Percentiles rank a stretch among this genome's conserved stretches.
Conservation (phyloP, 2,888 invertebrate species). For the Prosapia bicincta region DNA sequence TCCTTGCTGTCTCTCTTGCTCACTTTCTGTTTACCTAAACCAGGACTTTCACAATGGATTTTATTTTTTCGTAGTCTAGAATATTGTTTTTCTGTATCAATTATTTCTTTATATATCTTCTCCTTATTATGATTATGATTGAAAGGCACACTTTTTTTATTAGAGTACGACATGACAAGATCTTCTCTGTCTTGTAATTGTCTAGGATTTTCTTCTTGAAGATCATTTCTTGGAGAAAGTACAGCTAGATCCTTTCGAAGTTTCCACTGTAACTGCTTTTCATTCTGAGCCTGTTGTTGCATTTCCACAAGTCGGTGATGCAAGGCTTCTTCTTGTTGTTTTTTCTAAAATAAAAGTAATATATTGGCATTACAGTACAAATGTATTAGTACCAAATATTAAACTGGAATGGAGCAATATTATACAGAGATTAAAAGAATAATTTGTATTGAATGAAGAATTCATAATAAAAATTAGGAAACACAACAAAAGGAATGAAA, state of each 20-base stretch:
- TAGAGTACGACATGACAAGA: neutral
- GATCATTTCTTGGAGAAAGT: neutral
- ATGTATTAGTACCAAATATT: too few relatives aligned
- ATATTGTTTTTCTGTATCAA: neutral
- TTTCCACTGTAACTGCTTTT: neutral
- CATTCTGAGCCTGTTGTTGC: neutral
- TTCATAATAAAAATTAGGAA: too few relatives aligned
- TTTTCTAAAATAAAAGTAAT: neutral
- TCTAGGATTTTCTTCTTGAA: neutral
- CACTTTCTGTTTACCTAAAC: neutral
- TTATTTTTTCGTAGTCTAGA: neutral
- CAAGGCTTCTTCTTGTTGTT: neutral
- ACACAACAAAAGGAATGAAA: too few relatives aligned
- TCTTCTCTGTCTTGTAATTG: neutral
- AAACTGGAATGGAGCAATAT: too few relatives aligned
- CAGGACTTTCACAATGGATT: neutral
- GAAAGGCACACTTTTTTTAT: too few relatives aligned
- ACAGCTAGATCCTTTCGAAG: neutral
- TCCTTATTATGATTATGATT: neutral
- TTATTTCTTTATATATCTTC: neutral
- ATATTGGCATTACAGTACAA: too few relatives aligned
- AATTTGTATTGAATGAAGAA: too few relatives aligned
- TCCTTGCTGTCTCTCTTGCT: neutral
- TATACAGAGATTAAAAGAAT: too few relatives aligned
- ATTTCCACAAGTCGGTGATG: neutral